These are phyloP conservation scores for Danionella dracula DNA, from an alignment of 2,797 vertebrate genomes.

Conservation along the genomic window DNA sequence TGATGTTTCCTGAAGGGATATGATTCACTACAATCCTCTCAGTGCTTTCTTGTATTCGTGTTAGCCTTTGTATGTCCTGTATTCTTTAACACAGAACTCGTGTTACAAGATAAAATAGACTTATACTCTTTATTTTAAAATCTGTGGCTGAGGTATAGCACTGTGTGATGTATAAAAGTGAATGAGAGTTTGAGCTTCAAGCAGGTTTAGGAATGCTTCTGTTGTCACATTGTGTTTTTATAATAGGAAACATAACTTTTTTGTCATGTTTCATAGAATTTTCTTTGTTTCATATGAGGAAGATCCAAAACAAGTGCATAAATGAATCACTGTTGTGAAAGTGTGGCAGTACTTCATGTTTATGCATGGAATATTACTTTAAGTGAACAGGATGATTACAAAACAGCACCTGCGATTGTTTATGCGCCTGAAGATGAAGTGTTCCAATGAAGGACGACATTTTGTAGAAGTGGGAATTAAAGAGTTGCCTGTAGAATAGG, in stretches of 20 bases:
- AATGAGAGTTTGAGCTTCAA: too few relatives aligned
- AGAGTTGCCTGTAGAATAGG: neutral
- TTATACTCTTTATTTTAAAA: too few relatives aligned
- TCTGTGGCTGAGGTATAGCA: too few relatives aligned
- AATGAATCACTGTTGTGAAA: neutral
- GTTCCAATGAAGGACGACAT: conserved; percentile 7
- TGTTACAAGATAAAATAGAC: too few relatives aligned
- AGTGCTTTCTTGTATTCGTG: neutral
- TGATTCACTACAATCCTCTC: neutral
- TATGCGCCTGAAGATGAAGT: conserved; percentile 8
- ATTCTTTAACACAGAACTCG: neutral
- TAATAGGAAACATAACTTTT: too few relatives aligned
- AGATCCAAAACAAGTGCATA: too few relatives aligned
- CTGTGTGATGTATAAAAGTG: too few relatives aligned
- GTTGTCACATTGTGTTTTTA: too few relatives aligned
- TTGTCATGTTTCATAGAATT: too few relatives aligned
- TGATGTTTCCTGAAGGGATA: neutral
- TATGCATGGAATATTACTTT: neutral
- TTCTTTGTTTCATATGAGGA: too few relatives aligned
- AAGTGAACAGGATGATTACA: neutral
- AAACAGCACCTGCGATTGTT: conserved; percentile 5
- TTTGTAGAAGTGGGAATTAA: conserved; percentile 8
- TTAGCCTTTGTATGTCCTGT: neutral
- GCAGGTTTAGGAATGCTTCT: too few relatives aligned
- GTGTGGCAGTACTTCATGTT: neutral